These are phyloP conservation scores for Trichogramma evanescens DNA, from an alignment of 2,888 invertebrate species.

Conservation along the genomic window DNA sequence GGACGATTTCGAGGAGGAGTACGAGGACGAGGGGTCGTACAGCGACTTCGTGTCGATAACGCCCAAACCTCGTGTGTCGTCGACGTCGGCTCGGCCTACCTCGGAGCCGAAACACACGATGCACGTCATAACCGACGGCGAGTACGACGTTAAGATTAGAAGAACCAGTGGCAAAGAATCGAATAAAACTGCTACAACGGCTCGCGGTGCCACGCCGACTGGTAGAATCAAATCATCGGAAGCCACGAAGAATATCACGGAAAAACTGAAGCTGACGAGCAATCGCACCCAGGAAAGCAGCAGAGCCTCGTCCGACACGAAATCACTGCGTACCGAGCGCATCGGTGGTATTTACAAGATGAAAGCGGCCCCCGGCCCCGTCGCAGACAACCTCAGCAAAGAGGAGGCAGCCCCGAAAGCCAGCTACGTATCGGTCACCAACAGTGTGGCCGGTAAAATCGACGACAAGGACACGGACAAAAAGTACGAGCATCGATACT, in stretches of 20 bases:
- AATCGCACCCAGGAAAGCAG: conserved; percentile 21
- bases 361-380: not conserved
- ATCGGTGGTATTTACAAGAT: conserved; percentile 8
- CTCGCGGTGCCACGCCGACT: conserved; percentile 25
- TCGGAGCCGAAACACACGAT: conserved; percentile 58
- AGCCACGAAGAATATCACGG: conserved; percentile 53
- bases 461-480: conserved; percentile 51
- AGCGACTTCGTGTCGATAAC: conserved; percentile 24
- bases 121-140: conserved; percentile 54
- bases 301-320: conserved; percentile 31
- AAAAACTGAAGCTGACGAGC: conserved; percentile 22
- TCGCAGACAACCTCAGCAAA: not conserved
- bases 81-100: conserved; percentile 46
- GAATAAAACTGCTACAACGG: conserved; percentile 36
- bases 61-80: conserved; percentile 12
- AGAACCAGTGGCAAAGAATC: conserved; percentile 53
- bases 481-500: conserved; percentile 63
- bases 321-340: conserved; percentile 27
- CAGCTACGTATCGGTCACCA: conserved; percentile 69
- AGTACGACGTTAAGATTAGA: conserved; percentile 49
- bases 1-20: conserved; percentile 57
- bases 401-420: conserved; percentile 27
- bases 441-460: conserved; percentile 70
- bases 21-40: conserved; percentile 55
- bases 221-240: conserved; percentile 60